Percentiles rank a stretch among this genome's conserved stretches.
These are phyloP conservation scores for Thryonomys swinderianus DNA, from an alignment of 2,113 vertebrate species.

Conservation along the genomic window DNA sequence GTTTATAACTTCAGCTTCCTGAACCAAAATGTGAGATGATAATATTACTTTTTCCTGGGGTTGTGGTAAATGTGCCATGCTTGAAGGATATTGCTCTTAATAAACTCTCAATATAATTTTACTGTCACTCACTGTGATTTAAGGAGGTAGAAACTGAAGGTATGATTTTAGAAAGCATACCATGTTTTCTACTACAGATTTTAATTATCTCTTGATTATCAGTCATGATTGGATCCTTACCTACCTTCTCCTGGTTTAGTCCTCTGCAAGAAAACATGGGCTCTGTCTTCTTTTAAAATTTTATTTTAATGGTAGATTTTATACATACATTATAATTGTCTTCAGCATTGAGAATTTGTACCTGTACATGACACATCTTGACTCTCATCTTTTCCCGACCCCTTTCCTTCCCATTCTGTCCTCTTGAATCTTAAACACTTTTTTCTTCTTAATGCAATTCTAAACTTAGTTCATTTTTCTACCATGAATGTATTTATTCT, in stretches of 20 bases:
- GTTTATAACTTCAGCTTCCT: not conserved
- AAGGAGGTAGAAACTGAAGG: not conserved
- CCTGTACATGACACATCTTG: too few relatives aligned
- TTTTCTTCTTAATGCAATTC: not conserved
- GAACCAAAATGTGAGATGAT: not conserved
- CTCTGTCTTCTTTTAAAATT: not conserved
- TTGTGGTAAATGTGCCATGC: too few relatives aligned
- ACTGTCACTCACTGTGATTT: not conserved
- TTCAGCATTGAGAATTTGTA: too few relatives aligned
- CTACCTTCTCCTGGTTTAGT: not conserved
- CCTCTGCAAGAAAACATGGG: not conserved
- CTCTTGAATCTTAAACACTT: not conserved
- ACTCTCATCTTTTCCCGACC: too few relatives aligned
- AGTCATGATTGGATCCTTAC: not conserved
- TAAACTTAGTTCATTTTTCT: conserved; percentile 43
- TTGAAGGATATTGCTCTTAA: not conserved
- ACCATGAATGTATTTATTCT: not conserved
- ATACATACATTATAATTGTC: too few relatives aligned
- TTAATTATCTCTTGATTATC: not conserved
- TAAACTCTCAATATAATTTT: not conserved
- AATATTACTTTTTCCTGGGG: not conserved
- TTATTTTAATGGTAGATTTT: too few relatives aligned
- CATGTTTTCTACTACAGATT: not conserved
- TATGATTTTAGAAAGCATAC: not conserved
- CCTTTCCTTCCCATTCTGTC: not conserved